Evolutionary conservation across 2,797 vertebrate species (phyloP), one percentile per base, ranked within the genome.

Genomic region (Hypotaenidia okinawae): DNA sequence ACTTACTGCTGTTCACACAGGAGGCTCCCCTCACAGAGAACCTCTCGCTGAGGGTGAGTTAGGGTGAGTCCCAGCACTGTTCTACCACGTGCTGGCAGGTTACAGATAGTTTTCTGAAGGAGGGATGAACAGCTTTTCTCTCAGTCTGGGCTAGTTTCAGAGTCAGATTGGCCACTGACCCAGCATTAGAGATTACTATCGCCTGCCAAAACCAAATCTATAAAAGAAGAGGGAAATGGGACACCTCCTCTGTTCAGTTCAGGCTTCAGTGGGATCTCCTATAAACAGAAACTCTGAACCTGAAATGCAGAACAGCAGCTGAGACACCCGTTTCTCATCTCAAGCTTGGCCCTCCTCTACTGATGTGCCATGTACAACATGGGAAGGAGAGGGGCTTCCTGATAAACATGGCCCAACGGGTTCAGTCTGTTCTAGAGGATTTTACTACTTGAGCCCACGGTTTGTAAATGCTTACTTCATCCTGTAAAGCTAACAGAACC

Each of bases 61-160:
- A 55, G 73, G 9, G 22, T 1, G 5, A 64, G 45, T 21, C 17
- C 19, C 82, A 43, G 35, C 24, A 18, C 18, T 80, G 16, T 33
- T 33, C n/a, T 66, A 18, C 37, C 16, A 51, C 16, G 0, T 58
- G 69, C 27, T 74, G 73, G 30, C 32, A 62, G 47, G 35, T 69
- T 45, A 17, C 8, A 8, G 14, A n/a, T 35, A 33, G 11, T 27
- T 72, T 47, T 52, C 23, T 64, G 30, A 3, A 57, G 49, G n/a
- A 0, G 1, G 28, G 37, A 16, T 27, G 33, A 61, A 30, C 18
- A 52, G 35, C 0, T 0, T 64, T 84, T 83, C n/a, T 32, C 33
- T 63, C 0, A 0, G 45, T 37, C 35, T 33, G 33, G 18, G 45
- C n/a, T 66, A 16, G 70, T 10, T 16, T 30, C 51, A 7, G 5